Percentiles rank a stretch among this genome's conserved stretches.
phyloP scores from a whole-genome alignment of 2,888 invertebrate genomes.

The Nephrotoma flavescens region DNA sequence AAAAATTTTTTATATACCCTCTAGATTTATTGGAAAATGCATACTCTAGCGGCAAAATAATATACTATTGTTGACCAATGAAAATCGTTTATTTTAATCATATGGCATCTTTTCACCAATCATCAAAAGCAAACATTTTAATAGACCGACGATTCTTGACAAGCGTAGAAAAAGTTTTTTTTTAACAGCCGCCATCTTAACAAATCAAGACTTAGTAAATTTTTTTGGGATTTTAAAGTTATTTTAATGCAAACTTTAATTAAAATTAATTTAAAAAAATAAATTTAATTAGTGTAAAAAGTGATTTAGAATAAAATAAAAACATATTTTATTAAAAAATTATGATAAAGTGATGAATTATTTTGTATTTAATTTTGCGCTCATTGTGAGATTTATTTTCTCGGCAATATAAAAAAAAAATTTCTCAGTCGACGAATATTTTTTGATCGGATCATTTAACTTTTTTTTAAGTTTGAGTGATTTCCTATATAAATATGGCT shows the following conservation, averaged over 20 bases:
- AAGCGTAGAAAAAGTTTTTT: constrained; percentile 85
- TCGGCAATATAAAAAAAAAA: constrained; percentile 6
- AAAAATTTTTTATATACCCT: neutral
- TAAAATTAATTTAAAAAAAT: constrained; percentile 4
- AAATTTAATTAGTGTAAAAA: constrained; percentile 9
- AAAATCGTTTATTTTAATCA: constrained; percentile 9
- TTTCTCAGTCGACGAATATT: constrained; percentile 6
- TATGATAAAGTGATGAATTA: constrained; percentile 10
- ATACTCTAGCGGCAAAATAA: neutral
- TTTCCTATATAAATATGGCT: constrained; percentile 2
- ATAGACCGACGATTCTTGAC: constrained; percentile 57
- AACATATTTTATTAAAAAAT: constrained; percentile 6
- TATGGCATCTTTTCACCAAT: constrained; percentile 30
- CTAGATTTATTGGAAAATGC: neutral
- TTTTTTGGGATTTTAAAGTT: constrained; percentile 38
- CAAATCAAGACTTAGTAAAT: constrained; percentile 49
- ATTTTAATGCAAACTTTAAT: constrained; percentile 5
- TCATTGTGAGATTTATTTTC: constrained; percentile 10
- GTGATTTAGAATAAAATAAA: constrained; percentile 6
- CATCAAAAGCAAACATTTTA: constrained; percentile 29
- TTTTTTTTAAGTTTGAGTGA: constrained; percentile 6
- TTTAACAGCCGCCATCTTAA: constrained; percentile 79
- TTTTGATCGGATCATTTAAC: constrained; percentile 19
- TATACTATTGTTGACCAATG: constrained; percentile 7
- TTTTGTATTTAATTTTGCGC: constrained; percentile 12